These are phyloP conservation scores for Artibeus jamaicensis DNA, from an alignment of 2,797 vertebrate genomes.

Conservation along the genomic window DNA sequence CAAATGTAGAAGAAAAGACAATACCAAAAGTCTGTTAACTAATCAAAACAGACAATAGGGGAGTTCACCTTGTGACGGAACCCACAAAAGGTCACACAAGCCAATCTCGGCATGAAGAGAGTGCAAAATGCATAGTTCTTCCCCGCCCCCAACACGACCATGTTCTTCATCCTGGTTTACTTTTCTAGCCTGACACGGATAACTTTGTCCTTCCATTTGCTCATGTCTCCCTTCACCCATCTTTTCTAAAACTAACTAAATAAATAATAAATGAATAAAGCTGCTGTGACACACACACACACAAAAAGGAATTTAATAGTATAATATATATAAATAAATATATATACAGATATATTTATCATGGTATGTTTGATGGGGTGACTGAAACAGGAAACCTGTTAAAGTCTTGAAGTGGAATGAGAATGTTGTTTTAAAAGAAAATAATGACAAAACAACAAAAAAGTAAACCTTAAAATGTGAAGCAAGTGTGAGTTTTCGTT, in stretches of 20 bases:
- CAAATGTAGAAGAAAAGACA: constrained; percentile 67
- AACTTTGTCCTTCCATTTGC: constrained; percentile 81
- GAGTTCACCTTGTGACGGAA: constrained; percentile 77
- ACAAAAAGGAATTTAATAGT: constrained; percentile 87
- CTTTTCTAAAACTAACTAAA: constrained; percentile 83
- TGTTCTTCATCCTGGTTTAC: constrained; percentile 82
- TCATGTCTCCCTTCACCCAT: constrained; percentile 80
- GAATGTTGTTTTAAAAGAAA: constrained; percentile 84
- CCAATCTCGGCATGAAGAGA: constrained; percentile 76
- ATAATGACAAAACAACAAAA: constrained; percentile 82
- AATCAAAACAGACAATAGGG: constrained; percentile 75
- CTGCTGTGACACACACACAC: constrained; percentile 84
- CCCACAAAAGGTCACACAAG: constrained; percentile 80
- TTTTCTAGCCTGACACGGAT: constrained; percentile 81
- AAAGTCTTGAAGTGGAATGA: constrained; percentile 81
- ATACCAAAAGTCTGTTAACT: constrained; percentile 63
- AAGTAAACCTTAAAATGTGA: constrained; percentile 85
- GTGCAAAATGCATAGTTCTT: constrained; percentile 61
- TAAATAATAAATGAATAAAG: constrained; percentile 81
- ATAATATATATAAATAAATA: constrained; percentile 87
- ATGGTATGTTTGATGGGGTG: constrained; percentile 85
- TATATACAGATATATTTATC: constrained; percentile 90
- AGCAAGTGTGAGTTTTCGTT: constrained; percentile 84
- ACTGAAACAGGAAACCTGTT: constrained; percentile 84
- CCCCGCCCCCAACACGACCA: constrained; percentile 67